Percentiles rank a stretch among this genome's conserved stretches.
These are phyloP conservation scores for Alces alces DNA, from an alignment of 2,113 vertebrate genomes.

Conservation along the genomic window DNA sequence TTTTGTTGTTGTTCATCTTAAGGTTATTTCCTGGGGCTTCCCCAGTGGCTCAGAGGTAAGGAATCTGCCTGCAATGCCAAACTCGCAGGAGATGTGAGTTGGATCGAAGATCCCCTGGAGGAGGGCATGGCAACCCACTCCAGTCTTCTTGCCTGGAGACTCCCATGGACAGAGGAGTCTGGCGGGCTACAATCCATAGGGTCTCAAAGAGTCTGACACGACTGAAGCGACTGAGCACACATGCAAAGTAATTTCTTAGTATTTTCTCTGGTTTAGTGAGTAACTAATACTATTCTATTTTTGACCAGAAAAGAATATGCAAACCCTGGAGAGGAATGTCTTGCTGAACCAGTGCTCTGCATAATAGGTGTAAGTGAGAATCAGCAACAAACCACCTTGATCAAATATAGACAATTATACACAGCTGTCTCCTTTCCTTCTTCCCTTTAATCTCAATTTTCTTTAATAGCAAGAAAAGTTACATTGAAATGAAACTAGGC, in stretches of 20 bases:
- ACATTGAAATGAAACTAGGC: not conserved
- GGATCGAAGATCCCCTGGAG: not conserved
- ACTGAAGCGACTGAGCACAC: rapidly evolving
- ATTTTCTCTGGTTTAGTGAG: not conserved
- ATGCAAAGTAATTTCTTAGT: not conserved
- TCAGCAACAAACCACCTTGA: not conserved
- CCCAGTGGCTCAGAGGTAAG: not conserved
- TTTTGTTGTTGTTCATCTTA: not conserved
- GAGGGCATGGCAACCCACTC: not conserved
- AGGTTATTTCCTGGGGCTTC: not conserved
- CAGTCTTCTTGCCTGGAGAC: not conserved
- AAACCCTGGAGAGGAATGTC: not conserved
- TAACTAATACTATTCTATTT: not conserved
- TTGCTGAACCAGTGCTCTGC: not conserved
- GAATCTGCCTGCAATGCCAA: not conserved
- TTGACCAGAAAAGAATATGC: not conserved
- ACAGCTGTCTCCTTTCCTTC: not conserved
- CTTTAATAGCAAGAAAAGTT: not conserved
- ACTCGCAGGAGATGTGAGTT: not conserved
- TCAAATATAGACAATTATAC: not conserved
- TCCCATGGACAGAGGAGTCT: not conserved
- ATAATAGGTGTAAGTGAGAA: not conserved
- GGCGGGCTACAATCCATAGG: not conserved
- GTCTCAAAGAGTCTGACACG: not conserved
- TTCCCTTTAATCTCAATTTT: not conserved